Evolutionary conservation across 2,797 vertebrate species (phyloP).

Genomic region (Eupleurogrammus muticus): DNA sequence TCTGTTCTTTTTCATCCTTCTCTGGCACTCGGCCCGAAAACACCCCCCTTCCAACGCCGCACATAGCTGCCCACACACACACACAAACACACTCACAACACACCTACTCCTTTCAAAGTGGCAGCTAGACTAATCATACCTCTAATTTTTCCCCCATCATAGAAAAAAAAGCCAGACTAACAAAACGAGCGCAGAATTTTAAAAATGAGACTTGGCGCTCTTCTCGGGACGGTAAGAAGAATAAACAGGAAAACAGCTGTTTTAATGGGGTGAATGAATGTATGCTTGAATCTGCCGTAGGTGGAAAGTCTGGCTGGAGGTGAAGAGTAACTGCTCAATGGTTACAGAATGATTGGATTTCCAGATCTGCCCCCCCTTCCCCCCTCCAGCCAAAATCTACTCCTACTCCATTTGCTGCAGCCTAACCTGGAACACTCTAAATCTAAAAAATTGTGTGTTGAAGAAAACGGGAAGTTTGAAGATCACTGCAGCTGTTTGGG

Average conservation of each 20-base stretch:
- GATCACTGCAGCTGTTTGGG: conserved; percentile 18
- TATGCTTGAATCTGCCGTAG: conserved; percentile 34
- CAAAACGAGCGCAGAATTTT: conserved; percentile 36
- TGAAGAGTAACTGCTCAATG: conserved; percentile 48
- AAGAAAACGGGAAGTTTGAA: conserved; percentile 17
- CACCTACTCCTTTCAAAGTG: conserved; percentile 18
- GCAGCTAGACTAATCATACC: conserved; percentile 32
- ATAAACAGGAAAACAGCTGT: conserved; percentile 68
- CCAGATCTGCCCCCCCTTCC: conserved; percentile 37
- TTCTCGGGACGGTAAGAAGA: conserved; percentile 30
- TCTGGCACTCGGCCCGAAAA: conserved; percentile 41
- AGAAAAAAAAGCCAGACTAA: conserved; percentile 23
- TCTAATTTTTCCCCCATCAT: conserved; percentile 18
- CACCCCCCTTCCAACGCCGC: conserved; percentile 6
- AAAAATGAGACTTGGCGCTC: conserved; percentile 35
- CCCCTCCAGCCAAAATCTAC: conserved; percentile 28
- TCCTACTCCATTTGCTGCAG: conserved; percentile 45
- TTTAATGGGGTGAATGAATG: conserved; percentile 25
- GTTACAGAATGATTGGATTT: conserved; percentile 56
- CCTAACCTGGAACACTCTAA: conserved; percentile 29
- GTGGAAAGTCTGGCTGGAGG: conserved; percentile 65
- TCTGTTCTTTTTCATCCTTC: conserved; percentile 55
- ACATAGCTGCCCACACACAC: conserved; percentile 6
- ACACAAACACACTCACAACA: not conserved
- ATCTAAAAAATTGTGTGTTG: conserved; percentile 29